Percentiles rank a stretch among this genome's conserved stretches.
Conservation (phyloP, 2,113 vertebrate species). For the Eidolon helvum region DNA sequence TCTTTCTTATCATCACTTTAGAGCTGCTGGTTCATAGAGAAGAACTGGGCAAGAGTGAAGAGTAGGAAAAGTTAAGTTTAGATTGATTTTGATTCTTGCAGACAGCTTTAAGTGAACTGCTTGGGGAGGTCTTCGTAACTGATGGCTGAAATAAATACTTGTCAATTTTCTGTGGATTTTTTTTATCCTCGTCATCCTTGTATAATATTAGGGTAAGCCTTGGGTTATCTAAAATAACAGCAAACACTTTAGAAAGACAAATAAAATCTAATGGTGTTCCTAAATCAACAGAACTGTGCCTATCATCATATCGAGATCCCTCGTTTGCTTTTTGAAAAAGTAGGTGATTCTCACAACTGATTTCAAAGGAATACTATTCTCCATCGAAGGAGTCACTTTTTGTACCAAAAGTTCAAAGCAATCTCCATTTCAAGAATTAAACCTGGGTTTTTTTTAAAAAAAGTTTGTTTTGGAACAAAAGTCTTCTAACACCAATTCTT, state of each 20-base stretch:
- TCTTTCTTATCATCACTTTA: neutral
- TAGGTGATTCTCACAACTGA: neutral
- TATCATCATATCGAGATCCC: neutral
- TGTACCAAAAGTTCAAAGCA: neutral
- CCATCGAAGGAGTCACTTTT: neutral
- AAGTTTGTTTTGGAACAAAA: neutral
- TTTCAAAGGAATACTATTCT: neutral
- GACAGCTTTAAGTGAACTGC: neutral
- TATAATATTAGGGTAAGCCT: neutral
- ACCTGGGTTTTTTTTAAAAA: neutral
- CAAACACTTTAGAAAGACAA: conserved; percentile 36
- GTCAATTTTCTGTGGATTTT: neutral
- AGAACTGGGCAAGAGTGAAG: neutral
- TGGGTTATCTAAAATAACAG: conserved; percentile 31
- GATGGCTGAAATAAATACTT: conserved; percentile 37
- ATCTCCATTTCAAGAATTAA: neutral
- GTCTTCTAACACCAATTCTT: neutral
- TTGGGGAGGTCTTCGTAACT: neutral
- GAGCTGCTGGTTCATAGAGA: neutral
- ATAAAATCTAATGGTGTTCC: neutral
- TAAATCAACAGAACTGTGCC: neutral
- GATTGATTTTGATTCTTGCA: neutral
- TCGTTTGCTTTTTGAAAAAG: neutral
- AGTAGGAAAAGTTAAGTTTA: neutral
- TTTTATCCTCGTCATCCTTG: neutral